Base-by-base conservation (phyloP, 2,113 vertebrate species). In the Sceloporus undulatus region DNA sequence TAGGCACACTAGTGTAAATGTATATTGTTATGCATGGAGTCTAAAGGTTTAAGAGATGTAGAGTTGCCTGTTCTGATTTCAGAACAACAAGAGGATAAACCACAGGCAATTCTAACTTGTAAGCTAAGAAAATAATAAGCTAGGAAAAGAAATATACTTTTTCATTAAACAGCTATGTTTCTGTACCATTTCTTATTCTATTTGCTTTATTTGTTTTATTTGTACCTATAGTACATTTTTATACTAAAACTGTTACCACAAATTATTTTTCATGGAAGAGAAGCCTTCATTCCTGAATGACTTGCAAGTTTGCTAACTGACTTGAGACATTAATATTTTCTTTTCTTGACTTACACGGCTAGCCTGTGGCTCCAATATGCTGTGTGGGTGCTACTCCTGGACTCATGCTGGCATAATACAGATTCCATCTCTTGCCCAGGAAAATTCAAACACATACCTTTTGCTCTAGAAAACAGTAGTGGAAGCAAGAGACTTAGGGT, bases 161-260 rank as follows among this genome's bases (percentile, higher is more conserved):
- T 88, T 87, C 87, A 79, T 48, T 85, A 84, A 89, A 2, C 76
- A 68, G 38, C 34, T 3, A 23, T 90, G 85, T 79, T 86, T 88
- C 86, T 89, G 80, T 86, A 83, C 11, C 66, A 42, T 62, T 42
- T 79, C 48, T 91, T 56, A 52, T 87, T 92, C 88, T 40, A 66
- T 23, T 76, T 93, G 78, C 78, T 70, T 79, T 88, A 42, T 34
- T 91, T 54, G 48, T 52, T 19, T 66, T n/a, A 78, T 82, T 76
- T n/a, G 25, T 0, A 0, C 62, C 29, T 89, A 84, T 89, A 84
- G 80, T 62, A 89, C 14, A 18, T 27, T 86, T 73, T 40, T 78
- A 66, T 3, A 9, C 74, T 85, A 66, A n/a, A 4, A 66, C 25
- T 66, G 65, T 79, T 82, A 86, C 5, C 40, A 82, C 75, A 7